phyloP scores from a whole-genome alignment of 1,140 invertebrate species.

The Papilio machaon region DNA sequence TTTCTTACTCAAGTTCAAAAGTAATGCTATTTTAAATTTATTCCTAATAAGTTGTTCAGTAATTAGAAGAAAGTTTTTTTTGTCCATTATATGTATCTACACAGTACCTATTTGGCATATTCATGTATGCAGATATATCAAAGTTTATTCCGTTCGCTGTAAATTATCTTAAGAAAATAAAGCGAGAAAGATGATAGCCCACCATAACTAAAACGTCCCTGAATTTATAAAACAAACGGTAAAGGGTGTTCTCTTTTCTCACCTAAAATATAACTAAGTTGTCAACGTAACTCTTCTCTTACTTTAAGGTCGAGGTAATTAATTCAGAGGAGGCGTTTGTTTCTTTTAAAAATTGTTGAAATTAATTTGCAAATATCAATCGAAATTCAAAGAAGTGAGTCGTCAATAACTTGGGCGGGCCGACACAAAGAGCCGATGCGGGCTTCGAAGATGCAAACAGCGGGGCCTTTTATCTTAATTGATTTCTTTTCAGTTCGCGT shows the following conservation, averaged over 20 bases:
- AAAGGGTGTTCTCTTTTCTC: no score
- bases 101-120: no score
- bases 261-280: no score
- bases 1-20: not conserved
- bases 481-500: slow-evolving; percentile 16
- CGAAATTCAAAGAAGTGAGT: not conserved
- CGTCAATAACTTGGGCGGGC: not conserved
- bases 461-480: slow-evolving; percentile 16
- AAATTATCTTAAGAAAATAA: no score
- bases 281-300: no score
- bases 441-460: slow-evolving; percentile 7
- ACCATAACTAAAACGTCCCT: no score
- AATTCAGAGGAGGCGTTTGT: not conserved
- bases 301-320: not conserved
- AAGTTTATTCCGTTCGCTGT: no score
- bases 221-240: no score
- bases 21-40: not conserved
- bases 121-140: no score
- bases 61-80: not conserved
- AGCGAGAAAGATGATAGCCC: no score
- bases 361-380: not conserved
- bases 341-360: not conserved
- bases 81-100: no score
- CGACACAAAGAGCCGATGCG: not conserved
- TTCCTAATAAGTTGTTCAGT: not conserved